phyloP scores from a whole-genome alignment of 2,113 vertebrate genomes.

The Mionectes macconnelli region DNA sequence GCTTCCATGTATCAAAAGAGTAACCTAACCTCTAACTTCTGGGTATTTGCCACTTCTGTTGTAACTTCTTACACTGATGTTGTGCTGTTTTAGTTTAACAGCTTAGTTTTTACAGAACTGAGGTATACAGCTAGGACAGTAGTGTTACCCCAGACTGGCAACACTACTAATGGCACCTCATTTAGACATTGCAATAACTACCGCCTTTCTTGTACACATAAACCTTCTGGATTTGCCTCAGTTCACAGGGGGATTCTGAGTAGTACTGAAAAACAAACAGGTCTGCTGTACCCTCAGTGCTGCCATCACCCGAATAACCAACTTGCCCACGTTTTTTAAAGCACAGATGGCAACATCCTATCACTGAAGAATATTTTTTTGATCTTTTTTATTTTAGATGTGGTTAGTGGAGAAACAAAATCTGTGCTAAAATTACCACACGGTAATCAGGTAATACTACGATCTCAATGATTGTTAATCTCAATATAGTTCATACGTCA shows the following conservation, averaged over 20 bases:
- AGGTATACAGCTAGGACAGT: neutral
- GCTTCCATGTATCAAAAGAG: neutral
- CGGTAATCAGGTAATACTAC: neutral
- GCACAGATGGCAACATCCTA: neutral
- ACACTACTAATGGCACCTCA: neutral
- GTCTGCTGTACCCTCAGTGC: neutral
- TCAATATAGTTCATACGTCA: neutral
- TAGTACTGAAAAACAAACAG: neutral
- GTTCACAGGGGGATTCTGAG: neutral
- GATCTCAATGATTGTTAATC: neutral
- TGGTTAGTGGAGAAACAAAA: neutral
- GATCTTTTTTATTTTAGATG: neutral
- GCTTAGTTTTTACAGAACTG: neutral
- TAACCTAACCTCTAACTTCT: neutral
- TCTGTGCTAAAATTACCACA: neutral
- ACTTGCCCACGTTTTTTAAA: neutral
- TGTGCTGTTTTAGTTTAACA: neutral
- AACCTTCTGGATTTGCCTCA: neutral
- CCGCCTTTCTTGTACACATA: neutral
- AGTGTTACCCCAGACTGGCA: neutral
- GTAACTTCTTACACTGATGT: neutral
- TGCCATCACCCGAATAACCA: neutral
- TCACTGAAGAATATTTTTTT: neutral
- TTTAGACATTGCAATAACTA: neutral
- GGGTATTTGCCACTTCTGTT: neutral